Percentiles rank a stretch among this genome's conserved stretches.
Conservation (phyloP, 1,140 invertebrate genomes). For the Cotesia chilonis region DNA sequence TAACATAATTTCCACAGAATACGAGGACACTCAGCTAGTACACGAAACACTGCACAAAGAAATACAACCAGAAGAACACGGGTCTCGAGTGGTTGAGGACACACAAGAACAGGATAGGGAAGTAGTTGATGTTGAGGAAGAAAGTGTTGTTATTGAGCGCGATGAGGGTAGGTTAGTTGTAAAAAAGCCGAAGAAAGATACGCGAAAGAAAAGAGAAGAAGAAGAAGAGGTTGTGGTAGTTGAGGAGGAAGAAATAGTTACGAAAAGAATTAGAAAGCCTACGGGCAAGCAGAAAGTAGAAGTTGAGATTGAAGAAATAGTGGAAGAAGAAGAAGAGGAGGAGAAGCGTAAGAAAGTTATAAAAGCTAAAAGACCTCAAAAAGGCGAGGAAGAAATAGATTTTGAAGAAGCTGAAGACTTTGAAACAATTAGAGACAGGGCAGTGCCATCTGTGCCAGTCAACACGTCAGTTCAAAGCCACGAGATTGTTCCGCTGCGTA, state of each 20-base stretch:
- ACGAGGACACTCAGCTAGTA: slow-evolving; percentile 66
- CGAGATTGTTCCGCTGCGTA: slow-evolving; percentile 66
- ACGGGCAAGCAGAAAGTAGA: slow-evolving; percentile 49
- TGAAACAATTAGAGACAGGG: slow-evolving; percentile 48
- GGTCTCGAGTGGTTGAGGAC: slow-evolving; percentile 51
- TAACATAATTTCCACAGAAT: slow-evolving; percentile 67
- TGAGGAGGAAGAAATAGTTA: slow-evolving; percentile 36
- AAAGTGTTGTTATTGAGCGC: slow-evolving; percentile 58
- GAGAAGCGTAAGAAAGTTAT: slow-evolving; percentile 32
- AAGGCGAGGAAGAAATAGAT: slow-evolving; percentile 53
- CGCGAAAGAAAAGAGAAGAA: slow-evolving; percentile 14
- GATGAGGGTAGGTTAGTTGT: slow-evolving; percentile 54
- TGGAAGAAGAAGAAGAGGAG: slow-evolving; percentile 44
- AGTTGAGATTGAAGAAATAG: slow-evolving; percentile 34
- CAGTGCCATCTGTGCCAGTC: slow-evolving; percentile 47
- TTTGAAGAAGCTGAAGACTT: slow-evolving; percentile 63
- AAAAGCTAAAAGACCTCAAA: slow-evolving; percentile 49
- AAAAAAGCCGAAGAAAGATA: slow-evolving; percentile 42
- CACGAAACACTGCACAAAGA: slow-evolving; percentile 63
- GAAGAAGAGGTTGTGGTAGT: slow-evolving; percentile 37
- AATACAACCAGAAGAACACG: slow-evolving; percentile 54
- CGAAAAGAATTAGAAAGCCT: slow-evolving; percentile 49
- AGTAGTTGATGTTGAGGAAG: slow-evolving; percentile 54
- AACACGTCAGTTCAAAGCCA: slow-evolving; percentile 62
- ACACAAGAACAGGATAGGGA: slow-evolving; percentile 55